Evolutionary conservation across 2,888 invertebrate species (phyloP), one percentile per base, ranked within the genome.

Genomic region (Ecdyonurus torrentis): DNA sequence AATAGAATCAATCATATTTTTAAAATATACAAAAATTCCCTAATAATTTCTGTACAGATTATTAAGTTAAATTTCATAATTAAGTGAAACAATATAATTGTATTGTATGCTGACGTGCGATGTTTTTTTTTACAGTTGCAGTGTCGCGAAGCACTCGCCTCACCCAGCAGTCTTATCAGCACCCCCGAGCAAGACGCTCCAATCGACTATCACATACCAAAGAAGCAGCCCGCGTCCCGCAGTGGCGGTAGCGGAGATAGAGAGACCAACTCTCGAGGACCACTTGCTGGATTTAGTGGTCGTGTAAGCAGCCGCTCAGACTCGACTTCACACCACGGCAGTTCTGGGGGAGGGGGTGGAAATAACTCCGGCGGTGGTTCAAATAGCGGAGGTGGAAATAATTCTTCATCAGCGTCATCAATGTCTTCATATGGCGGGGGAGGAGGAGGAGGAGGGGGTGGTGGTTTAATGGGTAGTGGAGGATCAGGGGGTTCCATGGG

Each of bases 171-270:
- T 22, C 19, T 55, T 5, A 65, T 63, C 55, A 55, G 59, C 25
- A 61, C 64, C 18, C 86, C 86, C 0, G 86, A 85, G 72, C 87
- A 89, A 75, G 91, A 91, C 65, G 91, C 91, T 69, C 91, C 91
- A 0, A 91, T 91, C 65, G 91, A 91, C 72, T 91, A 91, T 73
- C 91, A 85, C 71, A 88, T 91, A 67, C 91, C 91, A 23, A 90
- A 89, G 73, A 83, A 52, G 18, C 23, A 58, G 58, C 25, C 68
- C 5, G 76, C 79, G 5, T 67, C 67, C 50, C 69, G 69, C 52
- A 70, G 72, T 19, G 71, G 71, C n/a, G 69, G 71, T 53, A 67
- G 74, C 68, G 19, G 67, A 69, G 66, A 64, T 67, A 15, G 63
- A 67, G 65, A 67, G 66, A 61, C 25, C 2, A 66, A 63, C 18